A percentile compares a stretch with the other conserved stretches of the same genome.
These are phyloP conservation scores for Tachina lurida DNA, from an alignment of 2,888 invertebrate genomes.

Conservation along the genomic window DNA sequence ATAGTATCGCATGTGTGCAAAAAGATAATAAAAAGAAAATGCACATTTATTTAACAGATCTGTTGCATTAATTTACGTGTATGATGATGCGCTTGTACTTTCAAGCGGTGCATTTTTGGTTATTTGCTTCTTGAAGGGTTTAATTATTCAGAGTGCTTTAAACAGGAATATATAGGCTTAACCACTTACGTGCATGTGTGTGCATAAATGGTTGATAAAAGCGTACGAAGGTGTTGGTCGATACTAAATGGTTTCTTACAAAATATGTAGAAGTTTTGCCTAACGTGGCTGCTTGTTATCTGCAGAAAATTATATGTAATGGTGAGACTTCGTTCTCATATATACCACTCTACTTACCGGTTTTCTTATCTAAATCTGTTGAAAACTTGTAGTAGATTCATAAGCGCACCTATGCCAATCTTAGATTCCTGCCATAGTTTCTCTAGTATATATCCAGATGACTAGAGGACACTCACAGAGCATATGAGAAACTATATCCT, in stretches of 20 bases:
- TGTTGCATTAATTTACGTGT: constrained; percentile 1
- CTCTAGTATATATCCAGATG: no score
- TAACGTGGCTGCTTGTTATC: no score
- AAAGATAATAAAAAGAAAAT: constrained; percentile 3
- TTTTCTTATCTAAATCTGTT: no score
- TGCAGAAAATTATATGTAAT: no score
- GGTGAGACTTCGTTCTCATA: no score
- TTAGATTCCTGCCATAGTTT: no score
- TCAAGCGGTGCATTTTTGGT: background rate
- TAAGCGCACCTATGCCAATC: no score
- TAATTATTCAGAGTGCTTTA: constrained; percentile 54
- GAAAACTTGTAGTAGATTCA: no score
- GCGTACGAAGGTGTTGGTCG: background rate
- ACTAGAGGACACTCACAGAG: no score
- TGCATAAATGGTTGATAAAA: background rate
- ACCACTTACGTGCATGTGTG: constrained; percentile 32
- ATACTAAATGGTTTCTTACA: background rate
- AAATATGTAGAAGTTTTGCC: no score
- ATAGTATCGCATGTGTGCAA: background rate
- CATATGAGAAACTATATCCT: no score
- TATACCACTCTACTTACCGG: no score
- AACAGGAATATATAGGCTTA: constrained; percentile 52
- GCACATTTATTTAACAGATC: constrained; percentile 7
- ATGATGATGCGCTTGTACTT: background rate
- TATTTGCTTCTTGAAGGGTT: constrained; percentile 3